These are phyloP conservation scores for Neofelis nebulosa DNA, from an alignment of 2,113 vertebrate genomes.

Conservation along the genomic window DNA sequence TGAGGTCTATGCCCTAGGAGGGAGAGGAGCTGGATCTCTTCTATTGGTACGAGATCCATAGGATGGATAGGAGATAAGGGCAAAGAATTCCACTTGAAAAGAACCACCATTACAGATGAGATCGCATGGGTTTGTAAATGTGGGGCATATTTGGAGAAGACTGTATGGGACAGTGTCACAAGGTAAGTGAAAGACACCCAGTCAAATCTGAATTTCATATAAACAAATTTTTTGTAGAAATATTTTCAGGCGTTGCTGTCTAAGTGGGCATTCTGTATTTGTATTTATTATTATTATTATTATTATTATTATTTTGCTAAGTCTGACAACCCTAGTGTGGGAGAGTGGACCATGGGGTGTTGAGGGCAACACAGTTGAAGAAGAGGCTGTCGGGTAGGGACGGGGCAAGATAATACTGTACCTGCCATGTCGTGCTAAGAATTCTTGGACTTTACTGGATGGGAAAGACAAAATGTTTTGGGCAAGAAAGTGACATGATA, in stretches of 20 bases:
- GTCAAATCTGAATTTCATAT: neutral
- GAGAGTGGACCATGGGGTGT: neutral
- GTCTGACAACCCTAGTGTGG: neutral
- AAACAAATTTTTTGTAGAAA: neutral
- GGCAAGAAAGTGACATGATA: neutral
- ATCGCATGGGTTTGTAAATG: neutral
- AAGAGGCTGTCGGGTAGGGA: neutral
- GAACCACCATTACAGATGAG: neutral
- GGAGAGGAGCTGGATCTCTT: neutral
- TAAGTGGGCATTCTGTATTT: neutral
- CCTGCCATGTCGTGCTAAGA: neutral
- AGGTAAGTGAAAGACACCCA: neutral
- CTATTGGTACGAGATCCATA: neutral
- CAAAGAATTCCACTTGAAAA: neutral
- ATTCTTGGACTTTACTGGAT: neutral
- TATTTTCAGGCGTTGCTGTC: neutral
- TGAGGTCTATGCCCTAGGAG: neutral
- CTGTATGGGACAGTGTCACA: neutral
- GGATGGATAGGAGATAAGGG: neutral
- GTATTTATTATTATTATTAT: too few relatives aligned
- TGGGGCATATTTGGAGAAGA: neutral
- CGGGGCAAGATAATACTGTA: neutral
- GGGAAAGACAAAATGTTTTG: neutral
- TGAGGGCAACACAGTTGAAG: neutral
- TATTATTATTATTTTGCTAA: neutral